A percentile compares a stretch with the other conserved stretches of the same genome.
These are phyloP conservation scores for Catonia carolina DNA, from an alignment of 2,888 invertebrate species.

Conservation along the genomic window DNA sequence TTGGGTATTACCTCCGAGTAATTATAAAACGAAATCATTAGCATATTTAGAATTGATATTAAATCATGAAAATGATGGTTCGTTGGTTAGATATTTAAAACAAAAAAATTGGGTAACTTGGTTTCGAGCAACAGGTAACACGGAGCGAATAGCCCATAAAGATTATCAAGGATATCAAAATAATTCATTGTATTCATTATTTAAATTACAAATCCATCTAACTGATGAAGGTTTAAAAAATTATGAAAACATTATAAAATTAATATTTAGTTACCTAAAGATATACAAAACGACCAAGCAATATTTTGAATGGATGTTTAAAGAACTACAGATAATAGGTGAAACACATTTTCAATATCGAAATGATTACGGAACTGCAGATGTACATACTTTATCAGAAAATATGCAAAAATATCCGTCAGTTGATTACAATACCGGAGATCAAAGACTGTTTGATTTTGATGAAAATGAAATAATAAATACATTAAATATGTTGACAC, in stretches of 20 bases:
- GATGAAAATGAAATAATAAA: constrained; percentile 52
- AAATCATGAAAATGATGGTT: constrained; percentile 81
- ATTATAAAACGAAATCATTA: constrained; percentile 70
- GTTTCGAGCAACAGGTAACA: constrained; percentile 61
- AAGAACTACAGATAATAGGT: constrained; percentile 67
- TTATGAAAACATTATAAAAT: constrained; percentile 62
- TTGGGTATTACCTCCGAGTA: constrained; percentile 57
- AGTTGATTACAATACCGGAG: constrained; percentile 69
- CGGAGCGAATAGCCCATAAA: too few relatives aligned
- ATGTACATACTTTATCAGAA: constrained; percentile 69
- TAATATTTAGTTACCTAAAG: constrained; percentile 71
- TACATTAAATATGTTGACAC: constrained; percentile 51
- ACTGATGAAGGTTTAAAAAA: constrained; percentile 70
- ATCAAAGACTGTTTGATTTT: constrained; percentile 67
- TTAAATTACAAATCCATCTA: constrained; percentile 59
- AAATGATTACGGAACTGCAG: too few relatives aligned
- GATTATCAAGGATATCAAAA: constrained; percentile 68
- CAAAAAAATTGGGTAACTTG: constrained; percentile 71
- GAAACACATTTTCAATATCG: constrained; percentile 57
- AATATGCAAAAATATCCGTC: constrained; percentile 76
- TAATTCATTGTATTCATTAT: constrained; percentile 63
- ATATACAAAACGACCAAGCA: constrained; percentile 60
- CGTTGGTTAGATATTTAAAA: constrained; percentile 68
- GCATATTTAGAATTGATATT: constrained; percentile 71
- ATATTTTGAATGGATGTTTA: constrained; percentile 58